Conservation (phyloP, 2,797 vertebrate genomes). For the Fistularia commersonii region DNA sequence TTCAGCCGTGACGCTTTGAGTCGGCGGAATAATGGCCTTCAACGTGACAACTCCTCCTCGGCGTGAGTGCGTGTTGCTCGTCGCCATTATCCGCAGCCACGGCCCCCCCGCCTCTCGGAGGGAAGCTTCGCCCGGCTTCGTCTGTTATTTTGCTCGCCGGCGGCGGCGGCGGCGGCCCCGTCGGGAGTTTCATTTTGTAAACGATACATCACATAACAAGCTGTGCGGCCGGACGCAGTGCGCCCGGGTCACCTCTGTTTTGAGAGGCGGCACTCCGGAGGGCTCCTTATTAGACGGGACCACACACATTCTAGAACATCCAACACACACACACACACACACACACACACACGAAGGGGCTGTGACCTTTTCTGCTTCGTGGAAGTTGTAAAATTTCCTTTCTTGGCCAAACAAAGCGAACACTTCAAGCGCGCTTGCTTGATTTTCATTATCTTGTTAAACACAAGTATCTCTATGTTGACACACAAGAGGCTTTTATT, state of each 20-base stretch:
- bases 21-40: constrained; percentile 45
- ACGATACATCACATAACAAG: constrained; percentile 35
- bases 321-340: too few relatives aligned
- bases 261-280: background rate
- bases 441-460: too few relatives aligned
- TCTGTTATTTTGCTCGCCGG: constrained; percentile 31
- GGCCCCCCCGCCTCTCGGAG: constrained; percentile 23
- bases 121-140: constrained; percentile 13
- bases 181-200: constrained; percentile 27
- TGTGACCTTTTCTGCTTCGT: too few relatives aligned
- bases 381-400: too few relatives aligned
- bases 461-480: too few relatives aligned
- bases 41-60: constrained; percentile 26
- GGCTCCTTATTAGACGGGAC: background rate
- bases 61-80: constrained; percentile 6
- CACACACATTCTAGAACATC: background rate
- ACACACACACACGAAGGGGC: too few relatives aligned
- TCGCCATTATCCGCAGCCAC: constrained; percentile 38
- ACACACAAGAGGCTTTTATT: too few relatives aligned
- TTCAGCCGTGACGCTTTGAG: constrained; percentile 34
- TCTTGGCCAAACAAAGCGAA: too few relatives aligned
- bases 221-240: constrained; percentile 9
- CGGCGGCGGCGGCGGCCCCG: constrained; percentile 18
- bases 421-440: too few relatives aligned
- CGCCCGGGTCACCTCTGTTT: constrained; percentile 4